Evolutionary conservation across 2,113 vertebrate species (phyloP).

Genomic region (Tichodroma muraria): DNA sequence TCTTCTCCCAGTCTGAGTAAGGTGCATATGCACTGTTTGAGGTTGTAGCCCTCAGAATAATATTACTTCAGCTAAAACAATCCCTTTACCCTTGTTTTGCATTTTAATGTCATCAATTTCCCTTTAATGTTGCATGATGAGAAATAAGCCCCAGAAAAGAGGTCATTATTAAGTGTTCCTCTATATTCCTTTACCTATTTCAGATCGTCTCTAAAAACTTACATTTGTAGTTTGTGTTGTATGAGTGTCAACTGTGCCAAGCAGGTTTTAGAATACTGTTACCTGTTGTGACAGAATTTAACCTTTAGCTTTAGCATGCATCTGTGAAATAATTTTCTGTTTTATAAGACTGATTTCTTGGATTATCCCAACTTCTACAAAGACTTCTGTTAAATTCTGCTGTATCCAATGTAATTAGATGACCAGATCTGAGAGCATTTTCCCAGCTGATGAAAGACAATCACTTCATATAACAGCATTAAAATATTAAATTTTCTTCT

Average conservation of each 20-base stretch:
- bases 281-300: neutral
- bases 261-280: neutral
- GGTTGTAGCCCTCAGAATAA: neutral
- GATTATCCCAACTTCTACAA: neutral
- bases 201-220: neutral
- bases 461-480: neutral
- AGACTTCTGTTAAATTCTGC: neutral
- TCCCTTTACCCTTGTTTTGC: neutral
- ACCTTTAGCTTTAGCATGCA: neutral
- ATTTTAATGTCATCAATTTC: neutral
- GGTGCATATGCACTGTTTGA: neutral
- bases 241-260: neutral
- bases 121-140: neutral
- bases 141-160: neutral
- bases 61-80: neutral
- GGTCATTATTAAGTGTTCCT: neutral
- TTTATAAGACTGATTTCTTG: neutral
- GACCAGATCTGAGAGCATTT: neutral
- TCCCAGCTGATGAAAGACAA: neutral
- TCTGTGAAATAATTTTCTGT: neutral
- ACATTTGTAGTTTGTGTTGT: neutral
- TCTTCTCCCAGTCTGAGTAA: neutral
- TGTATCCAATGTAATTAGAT: neutral
- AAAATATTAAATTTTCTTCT: slow-evolving; percentile 17
- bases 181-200: neutral